These are phyloP conservation scores for Eleginops maclovinus DNA, from an alignment of 2,113 vertebrate genomes.

Conservation along the genomic window DNA sequence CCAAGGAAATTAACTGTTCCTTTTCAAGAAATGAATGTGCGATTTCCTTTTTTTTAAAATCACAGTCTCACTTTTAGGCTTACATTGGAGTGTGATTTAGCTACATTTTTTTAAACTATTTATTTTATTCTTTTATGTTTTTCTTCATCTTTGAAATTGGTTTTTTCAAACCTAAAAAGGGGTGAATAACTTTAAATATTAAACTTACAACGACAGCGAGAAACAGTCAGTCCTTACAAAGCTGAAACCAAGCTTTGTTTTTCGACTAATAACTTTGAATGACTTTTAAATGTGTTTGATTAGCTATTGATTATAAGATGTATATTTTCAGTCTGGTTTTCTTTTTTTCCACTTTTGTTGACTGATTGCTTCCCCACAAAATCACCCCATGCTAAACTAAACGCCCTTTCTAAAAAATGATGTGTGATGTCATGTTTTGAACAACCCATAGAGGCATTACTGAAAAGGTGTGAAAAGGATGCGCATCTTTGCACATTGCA, in stretches of 20 bases:
- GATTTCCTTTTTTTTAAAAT: not conserved
- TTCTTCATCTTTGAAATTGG: not conserved
- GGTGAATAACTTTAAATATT: not conserved
- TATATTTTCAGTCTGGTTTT: not conserved
- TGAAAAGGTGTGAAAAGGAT: no score
- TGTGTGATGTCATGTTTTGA: no score
- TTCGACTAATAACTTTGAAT: not conserved
- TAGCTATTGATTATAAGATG: not conserved
- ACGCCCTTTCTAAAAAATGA: no score
- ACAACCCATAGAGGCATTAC: no score
- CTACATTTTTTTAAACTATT: not conserved
- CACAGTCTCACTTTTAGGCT: not conserved
- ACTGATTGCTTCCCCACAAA: not conserved
- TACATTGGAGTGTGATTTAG: not conserved
- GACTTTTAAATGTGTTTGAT: not conserved
- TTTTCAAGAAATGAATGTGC: not conserved
- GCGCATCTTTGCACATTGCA: not conserved
- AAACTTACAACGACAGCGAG: not conserved
- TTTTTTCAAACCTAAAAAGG: not conserved
- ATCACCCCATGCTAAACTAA: no score
- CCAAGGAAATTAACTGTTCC: not conserved
- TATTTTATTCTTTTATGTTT: not conserved
- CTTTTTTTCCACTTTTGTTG: not conserved
- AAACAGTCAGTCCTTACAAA: not conserved
- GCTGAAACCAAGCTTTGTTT: not conserved